Conservation (phyloP, 2,888 invertebrate genomes). For the Lypha dubia region DNA sequence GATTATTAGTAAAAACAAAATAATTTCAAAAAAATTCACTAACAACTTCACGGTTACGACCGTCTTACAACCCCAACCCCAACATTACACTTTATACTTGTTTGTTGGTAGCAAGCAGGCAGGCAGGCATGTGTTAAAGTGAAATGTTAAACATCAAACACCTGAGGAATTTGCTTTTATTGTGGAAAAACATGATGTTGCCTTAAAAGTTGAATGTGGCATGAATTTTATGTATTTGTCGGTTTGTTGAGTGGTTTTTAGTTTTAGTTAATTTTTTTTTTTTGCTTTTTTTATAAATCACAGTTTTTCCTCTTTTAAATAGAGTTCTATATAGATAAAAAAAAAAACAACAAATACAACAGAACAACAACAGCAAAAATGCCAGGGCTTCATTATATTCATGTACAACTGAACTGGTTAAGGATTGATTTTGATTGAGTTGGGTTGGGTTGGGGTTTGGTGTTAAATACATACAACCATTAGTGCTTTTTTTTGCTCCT, state of each 20-base stretch:
- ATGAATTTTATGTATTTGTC: constrained; percentile 54
- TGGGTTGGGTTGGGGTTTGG: constrained; percentile 30
- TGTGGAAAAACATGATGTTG: neutral
- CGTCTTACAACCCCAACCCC: neutral
- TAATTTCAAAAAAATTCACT: neutral
- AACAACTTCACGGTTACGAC: neutral
- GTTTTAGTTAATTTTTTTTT: neutral
- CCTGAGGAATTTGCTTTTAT: constrained; percentile 58
- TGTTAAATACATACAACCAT: constrained; percentile 23
- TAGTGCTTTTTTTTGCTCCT: constrained; percentile 28
- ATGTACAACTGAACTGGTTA: neutral
- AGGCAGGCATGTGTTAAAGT: neutral
- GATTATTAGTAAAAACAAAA: neutral
- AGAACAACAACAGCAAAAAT: too few relatives aligned
- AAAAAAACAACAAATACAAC: too few relatives aligned
- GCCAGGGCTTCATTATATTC: constrained; percentile 9
- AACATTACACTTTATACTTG: neutral
- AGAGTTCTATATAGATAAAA: constrained; percentile 11
- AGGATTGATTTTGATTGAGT: too few relatives aligned
- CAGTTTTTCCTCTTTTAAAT: constrained; percentile 49
- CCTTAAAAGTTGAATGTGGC: constrained; percentile 26
- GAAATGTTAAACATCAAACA: constrained; percentile 53
- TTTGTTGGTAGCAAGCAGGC: constrained; percentile 8
- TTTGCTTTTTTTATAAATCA: constrained; percentile 51
- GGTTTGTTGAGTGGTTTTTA: constrained; percentile 42